A percentile compares a stretch with the other conserved stretches of the same genome.
Evolutionary conservation across 2,797 vertebrate species (phyloP).

Genomic region (Yasuhikotakia modesta): DNA sequence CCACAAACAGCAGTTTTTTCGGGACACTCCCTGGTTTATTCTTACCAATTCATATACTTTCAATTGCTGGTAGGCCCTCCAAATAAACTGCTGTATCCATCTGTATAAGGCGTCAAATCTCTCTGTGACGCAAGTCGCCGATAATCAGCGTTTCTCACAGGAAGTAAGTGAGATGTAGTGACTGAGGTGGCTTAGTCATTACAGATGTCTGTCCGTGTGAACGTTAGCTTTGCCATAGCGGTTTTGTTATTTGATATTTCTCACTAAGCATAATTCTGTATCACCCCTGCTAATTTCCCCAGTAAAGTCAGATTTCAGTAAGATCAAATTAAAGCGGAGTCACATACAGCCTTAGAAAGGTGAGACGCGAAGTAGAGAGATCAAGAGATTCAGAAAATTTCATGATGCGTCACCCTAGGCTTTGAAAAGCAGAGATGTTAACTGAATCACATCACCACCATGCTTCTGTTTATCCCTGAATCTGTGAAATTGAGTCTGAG

Average conservation of each 20-base stretch:
- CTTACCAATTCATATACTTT: background rate
- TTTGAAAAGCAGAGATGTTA: constrained; percentile 16
- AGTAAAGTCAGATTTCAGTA: constrained; percentile 10
- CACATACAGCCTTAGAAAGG: constrained; percentile 13
- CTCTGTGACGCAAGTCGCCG: background rate
- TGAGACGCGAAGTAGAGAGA: background rate
- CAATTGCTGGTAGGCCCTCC: background rate
- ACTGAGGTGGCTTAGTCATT: background rate
- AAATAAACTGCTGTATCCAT: background rate
- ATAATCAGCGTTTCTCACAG: background rate
- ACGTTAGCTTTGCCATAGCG: background rate
- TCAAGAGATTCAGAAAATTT: constrained; percentile 16
- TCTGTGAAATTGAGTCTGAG: constrained; percentile 16
- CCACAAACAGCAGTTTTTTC: no score
- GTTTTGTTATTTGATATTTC: background rate
- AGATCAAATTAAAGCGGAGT: constrained; percentile 12
- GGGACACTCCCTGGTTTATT: background rate
- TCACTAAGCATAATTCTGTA: constrained; percentile 3
- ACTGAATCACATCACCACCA: constrained; percentile 1
- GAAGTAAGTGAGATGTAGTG: background rate
- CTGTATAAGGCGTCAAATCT: background rate
- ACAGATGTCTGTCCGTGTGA: background rate
- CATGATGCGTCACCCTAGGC: background rate
- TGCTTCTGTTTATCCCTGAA: constrained; percentile 13
- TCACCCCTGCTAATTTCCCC: background rate